phyloP scores from a whole-genome alignment of 53 echinoderm and acorn worm genomes.

The Apostichopus leukothele region DNA sequence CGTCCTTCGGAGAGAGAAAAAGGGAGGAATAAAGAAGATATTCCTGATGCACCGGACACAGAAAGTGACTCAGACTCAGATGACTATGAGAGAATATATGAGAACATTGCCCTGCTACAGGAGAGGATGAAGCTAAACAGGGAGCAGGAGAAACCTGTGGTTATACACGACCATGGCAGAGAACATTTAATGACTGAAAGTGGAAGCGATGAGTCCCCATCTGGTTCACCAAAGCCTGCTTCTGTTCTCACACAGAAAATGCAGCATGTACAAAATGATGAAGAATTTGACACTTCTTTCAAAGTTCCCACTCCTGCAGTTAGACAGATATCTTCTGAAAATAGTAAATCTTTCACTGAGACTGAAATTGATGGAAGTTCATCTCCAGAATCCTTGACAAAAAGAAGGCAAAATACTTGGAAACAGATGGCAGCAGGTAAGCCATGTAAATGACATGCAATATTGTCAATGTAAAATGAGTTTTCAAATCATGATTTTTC shows the following conservation, averaged over 20 bases:
- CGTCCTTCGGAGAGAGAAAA: constrained; percentile 20
- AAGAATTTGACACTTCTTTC: constrained; percentile 33
- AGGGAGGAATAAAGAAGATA: neutral
- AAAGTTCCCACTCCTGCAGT: neutral
- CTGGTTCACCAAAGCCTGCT: constrained; percentile 30
- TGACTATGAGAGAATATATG: constrained; percentile 73
- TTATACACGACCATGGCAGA: constrained; percentile 40
- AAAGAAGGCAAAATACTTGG: neutral
- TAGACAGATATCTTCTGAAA: neutral
- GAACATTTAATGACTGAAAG: constrained; percentile 24
- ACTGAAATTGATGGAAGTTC: constrained; percentile 22
- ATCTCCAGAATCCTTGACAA: neutral
- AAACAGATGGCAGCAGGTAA: neutral
- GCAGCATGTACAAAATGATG: constrained; percentile 7
- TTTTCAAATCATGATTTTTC: too few species aligned
- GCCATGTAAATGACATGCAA: too few species aligned
- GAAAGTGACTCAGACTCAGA: constrained; percentile 53
- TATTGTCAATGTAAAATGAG: too few species aligned
- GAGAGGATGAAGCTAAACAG: constrained; percentile 45
- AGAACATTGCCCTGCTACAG: constrained; percentile 62
- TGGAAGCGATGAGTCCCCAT: constrained; percentile 12
- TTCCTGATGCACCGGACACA: constrained; percentile 23
- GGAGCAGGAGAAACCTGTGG: constrained; percentile 38
- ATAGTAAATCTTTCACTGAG: neutral
- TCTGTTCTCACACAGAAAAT: neutral